Base-by-base conservation (phyloP, 1,140 invertebrate genomes). In the Drosophila repleta region DNA sequence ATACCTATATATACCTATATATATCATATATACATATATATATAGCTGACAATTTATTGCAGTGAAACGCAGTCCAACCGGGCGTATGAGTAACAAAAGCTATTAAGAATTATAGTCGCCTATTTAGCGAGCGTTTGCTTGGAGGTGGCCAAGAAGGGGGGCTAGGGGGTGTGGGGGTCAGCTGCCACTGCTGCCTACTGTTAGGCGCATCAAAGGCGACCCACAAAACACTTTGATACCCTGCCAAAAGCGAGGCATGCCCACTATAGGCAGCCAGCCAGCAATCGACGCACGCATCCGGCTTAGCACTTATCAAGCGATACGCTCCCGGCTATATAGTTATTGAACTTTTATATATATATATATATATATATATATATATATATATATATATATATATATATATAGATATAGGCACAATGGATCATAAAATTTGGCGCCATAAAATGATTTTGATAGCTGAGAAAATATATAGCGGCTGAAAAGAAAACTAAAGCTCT, bases 81-180 rank as follows among this genome's bases (percentile, higher is more conserved):
- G 55, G 46, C 58, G 64, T 69, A 69, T 78, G 82, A 85, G 82
- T 87, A 85, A 85, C 77, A 68, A 81, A 78, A 82, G 82, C 43
- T 60, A 77, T 85, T 74, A 85, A 85, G 66, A 70, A 63, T 73
- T 68, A 74, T 87, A 81, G 70, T 55, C 66, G 52, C 74, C 62
- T 64, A 65, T 78, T 78, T 76, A 69, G 53, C 66, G 65, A 61
- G 35, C 55, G 24, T 35, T 46, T 43, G 62, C 26, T 29, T 32
- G 35, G 29, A 11, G 29, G 29, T 3, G 11, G 32, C 32, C n/a
- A n/a, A n/a, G n/a, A n/a, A n/a, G n/a, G 17, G 37, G 11, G 4
- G 37, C 8, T 4, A 5, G 3, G 13, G 37, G 11, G 37, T 10
- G 39, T 0, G 17, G 26, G 45, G 29, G 65, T n/a, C 26, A 8